Evolutionary conservation across 2,888 invertebrate species (phyloP).

Genomic region (Nymphalis polychloros): DNA sequence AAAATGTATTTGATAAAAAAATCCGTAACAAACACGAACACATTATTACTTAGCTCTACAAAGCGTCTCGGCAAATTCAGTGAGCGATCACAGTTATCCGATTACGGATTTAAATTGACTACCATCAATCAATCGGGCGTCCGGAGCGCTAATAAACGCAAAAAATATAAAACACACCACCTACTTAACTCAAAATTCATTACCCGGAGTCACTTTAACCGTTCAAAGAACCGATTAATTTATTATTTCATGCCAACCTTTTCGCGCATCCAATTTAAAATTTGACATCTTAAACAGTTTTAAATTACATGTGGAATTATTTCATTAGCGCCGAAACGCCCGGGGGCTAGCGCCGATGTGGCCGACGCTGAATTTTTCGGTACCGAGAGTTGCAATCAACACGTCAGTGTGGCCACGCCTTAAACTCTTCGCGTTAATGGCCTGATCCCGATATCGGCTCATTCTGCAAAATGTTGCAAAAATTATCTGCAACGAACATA

Average conservation of each 20-base stretch:
- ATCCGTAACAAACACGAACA: too few species aligned
- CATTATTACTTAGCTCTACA: neutral
- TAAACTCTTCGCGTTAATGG: constrained; percentile 71
- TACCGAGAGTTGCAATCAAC: constrained; percentile 73
- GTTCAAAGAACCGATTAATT: constrained; percentile 78
- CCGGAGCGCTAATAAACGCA: constrained; percentile 35
- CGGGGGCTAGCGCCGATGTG: constrained; percentile 50
- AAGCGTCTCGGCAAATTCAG: constrained; percentile 19
- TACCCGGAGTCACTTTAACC: constrained; percentile 59
- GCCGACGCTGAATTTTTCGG: constrained; percentile 57
- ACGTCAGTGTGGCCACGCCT: constrained; percentile 72
- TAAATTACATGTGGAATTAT: constrained; percentile 80
- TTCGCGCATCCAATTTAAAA: constrained; percentile 81
- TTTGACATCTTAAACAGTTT: constrained; percentile 81
- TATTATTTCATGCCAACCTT: constrained; percentile 75
- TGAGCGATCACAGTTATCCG: constrained; percentile 28
- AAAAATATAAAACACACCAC: constrained; percentile 41
- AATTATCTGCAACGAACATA: constrained; percentile 3
- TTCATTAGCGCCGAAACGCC: constrained; percentile 72
- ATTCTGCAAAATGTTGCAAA: constrained; percentile 50
- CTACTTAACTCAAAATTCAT: constrained; percentile 60
- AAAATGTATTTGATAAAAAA: too few species aligned
- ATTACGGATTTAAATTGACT: constrained; percentile 37
- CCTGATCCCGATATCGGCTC: constrained; percentile 69
- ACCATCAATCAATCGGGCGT: constrained; percentile 42